Conservation (phyloP, 1,140 invertebrate species). For the Ceratosolen fusciceps region DNA sequence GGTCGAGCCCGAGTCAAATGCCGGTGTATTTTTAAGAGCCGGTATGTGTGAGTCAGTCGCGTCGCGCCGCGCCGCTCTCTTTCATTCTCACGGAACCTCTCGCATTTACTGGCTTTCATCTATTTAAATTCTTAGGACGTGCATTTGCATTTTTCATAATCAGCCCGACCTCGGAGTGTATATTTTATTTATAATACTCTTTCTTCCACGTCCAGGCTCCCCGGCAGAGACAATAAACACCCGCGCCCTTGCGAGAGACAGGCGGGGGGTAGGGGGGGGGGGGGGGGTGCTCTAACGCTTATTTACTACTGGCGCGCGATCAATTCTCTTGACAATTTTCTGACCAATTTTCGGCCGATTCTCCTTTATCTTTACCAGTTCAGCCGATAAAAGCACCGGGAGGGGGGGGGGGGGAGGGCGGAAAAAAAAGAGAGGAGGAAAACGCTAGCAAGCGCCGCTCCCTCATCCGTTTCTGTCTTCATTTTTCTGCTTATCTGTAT, state of each 20-base stretch:
- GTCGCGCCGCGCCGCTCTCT: no score
- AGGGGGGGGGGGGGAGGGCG: no score
- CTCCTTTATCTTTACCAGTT: neutral
- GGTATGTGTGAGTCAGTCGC: no score
- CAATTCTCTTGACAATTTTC: conserved; percentile 12
- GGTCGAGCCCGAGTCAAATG: no score
- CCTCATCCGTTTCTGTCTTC: neutral
- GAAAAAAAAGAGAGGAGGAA: no score
- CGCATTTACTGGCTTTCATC: neutral
- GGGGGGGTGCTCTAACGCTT: neutral
- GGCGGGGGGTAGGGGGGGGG: no score
- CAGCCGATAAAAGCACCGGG: neutral
- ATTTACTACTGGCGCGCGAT: neutral
- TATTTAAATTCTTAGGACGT: neutral
- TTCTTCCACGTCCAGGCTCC: neutral
- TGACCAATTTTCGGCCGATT: neutral
- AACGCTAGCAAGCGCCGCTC: no score
- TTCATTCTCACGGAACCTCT: neutral
- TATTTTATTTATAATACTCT: conserved; percentile 1
- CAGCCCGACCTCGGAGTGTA: neutral
- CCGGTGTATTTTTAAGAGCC: no score
- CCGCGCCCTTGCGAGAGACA: no score
- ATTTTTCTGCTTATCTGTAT: neutral
- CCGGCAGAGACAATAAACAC: neutral
- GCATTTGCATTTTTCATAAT: conserved; percentile 11